phyloP scores from a whole-genome alignment of 1,140 invertebrate genomes.

The Apis cerana region DNA sequence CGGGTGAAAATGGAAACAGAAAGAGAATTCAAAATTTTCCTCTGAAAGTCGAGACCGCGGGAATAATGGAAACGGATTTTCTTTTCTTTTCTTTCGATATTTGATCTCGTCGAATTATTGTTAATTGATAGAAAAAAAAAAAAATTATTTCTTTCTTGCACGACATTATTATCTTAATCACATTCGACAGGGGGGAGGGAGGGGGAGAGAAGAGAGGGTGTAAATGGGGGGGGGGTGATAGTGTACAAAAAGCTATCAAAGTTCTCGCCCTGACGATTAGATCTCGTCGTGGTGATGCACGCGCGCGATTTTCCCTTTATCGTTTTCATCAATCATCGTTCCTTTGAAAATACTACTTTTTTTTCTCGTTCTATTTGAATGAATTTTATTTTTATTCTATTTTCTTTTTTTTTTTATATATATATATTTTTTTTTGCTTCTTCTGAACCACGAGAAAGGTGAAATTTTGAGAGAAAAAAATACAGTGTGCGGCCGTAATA shows the following conservation, averaged over 20 bases:
- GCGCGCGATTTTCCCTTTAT: background rate
- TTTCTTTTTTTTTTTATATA: background rate
- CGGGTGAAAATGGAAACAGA: slow-evolving; percentile 73
- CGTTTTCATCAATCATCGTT: background rate
- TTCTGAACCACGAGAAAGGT: background rate
- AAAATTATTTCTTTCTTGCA: background rate
- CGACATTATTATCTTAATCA: background rate
- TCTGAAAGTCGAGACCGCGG: slow-evolving; percentile 40
- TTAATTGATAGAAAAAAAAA: no score
- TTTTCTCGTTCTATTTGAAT: background rate
- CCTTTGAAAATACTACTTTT: background rate
- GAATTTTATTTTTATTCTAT: background rate
- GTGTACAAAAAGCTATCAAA: background rate
- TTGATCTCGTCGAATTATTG: background rate
- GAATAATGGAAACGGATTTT: background rate
- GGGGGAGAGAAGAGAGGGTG: background rate
- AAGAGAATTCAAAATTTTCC: slow-evolving; percentile 71
- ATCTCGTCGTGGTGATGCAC: background rate
- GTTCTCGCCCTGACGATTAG: slow-evolving; percentile 6
- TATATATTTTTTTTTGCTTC: background rate
- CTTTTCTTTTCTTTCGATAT: background rate
- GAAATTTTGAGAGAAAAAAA: slow-evolving; percentile 16
- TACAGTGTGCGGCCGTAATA: slow-evolving; percentile 8
- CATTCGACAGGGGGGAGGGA: background rate
- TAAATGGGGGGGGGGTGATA: no score